phyloP scores from a whole-genome alignment of 2,113 vertebrate genomes.

The Orthonyx spaldingii region DNA sequence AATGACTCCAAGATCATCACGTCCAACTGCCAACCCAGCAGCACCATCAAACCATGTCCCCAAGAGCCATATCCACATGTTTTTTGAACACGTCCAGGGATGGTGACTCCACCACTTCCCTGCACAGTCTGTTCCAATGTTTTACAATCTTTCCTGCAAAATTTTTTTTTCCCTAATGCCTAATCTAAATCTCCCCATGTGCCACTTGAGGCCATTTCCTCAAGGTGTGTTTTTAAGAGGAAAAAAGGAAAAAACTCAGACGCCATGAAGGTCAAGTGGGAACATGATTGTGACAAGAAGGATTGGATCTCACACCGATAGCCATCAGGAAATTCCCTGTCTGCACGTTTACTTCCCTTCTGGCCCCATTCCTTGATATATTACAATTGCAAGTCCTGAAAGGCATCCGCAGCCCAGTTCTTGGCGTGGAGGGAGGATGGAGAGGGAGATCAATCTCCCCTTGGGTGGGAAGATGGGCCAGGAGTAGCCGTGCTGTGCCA shows the following conservation, averaged over 20 bases:
- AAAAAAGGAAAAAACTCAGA: neutral
- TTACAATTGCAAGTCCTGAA: accelerated
- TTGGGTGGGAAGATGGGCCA: accelerated
- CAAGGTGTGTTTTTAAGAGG: neutral
- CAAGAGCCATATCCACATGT: neutral
- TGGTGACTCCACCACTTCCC: neutral
- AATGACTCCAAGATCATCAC: neutral
- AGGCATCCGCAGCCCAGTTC: accelerated
- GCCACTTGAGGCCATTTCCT: neutral
- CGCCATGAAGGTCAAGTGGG: neutral
- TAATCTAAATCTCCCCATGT: neutral
- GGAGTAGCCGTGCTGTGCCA: accelerated
- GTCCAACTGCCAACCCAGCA: neutral
- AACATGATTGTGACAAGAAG: neutral
- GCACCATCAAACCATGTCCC: neutral
- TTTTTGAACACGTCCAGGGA: neutral
- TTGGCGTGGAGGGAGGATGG: accelerated
- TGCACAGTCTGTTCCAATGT: neutral
- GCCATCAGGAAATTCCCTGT: neutral
- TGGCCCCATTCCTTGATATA: neutral
- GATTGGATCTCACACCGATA: neutral
- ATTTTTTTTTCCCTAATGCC: neutral
- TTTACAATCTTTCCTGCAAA: neutral
- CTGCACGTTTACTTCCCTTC: neutral
- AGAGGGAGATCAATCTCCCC: too few relatives aligned